Conservation (phyloP, 2,888 invertebrate species). For the Rhamnusium bicolor region DNA sequence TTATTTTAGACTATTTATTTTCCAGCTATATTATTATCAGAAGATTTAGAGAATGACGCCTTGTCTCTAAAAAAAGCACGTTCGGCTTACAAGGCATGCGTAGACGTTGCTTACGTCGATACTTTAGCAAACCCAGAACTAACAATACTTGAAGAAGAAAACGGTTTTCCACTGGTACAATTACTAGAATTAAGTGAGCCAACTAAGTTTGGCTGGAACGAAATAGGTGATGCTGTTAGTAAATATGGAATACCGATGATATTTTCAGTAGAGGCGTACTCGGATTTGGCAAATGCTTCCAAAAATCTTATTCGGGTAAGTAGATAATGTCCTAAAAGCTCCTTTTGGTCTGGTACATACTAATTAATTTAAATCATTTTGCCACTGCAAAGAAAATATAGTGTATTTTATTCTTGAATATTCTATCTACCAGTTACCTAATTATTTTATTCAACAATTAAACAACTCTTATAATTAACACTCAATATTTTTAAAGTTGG, state of each 20-base stretch:
- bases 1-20: too few relatives aligned
- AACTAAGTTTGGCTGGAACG: conserved; percentile 59
- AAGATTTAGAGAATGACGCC: conserved; percentile 57
- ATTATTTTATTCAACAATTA: too few relatives aligned
- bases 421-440: too few relatives aligned
- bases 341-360: too few relatives aligned
- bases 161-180: conserved; percentile 65
- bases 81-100: conserved; percentile 65
- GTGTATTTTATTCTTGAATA: too few relatives aligned
- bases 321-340: too few relatives aligned
- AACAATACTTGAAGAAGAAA: conserved; percentile 60
- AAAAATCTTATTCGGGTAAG: conserved; percentile 66
- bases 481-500: too few relatives aligned
- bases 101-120: conserved; percentile 56
- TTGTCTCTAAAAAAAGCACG: conserved; percentile 66
- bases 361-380: too few relatives aligned
- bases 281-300: conserved; percentile 55
- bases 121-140: conserved; percentile 61
- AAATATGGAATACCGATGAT: conserved; percentile 68
- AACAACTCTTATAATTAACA: too few relatives aligned
- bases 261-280: conserved; percentile 61
- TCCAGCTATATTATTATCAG: conserved; percentile 61
- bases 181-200: not conserved
- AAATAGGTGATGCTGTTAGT: conserved; percentile 63
- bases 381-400: too few relatives aligned